phyloP scores from a whole-genome alignment of 2,888 invertebrate genomes.

The Endotricha flammealis region DNA sequence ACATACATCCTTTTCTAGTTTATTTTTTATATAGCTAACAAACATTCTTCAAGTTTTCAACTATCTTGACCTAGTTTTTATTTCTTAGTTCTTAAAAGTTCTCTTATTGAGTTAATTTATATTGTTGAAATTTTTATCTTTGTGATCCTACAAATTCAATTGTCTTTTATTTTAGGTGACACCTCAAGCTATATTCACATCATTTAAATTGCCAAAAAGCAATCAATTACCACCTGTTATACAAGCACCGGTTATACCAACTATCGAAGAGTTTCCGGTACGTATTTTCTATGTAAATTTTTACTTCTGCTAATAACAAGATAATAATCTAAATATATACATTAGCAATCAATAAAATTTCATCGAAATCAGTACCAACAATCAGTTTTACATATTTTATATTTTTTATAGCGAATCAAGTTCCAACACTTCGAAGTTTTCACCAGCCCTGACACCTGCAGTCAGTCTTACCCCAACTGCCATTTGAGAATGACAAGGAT shows the following conservation, averaged over 20 bases:
- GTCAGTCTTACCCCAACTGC: constrained; percentile 83
- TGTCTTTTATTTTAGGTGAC: constrained; percentile 69
- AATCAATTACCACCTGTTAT: constrained; percentile 63
- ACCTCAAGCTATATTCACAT: constrained; percentile 95
- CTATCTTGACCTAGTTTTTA: too few relatives aligned
- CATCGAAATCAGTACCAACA: too few relatives aligned
- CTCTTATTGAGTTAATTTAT: too few relatives aligned
- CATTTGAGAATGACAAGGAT: constrained; percentile 81
- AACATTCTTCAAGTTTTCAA: too few relatives aligned
- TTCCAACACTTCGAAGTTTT: constrained; percentile 81
- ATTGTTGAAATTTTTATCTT: too few relatives aligned
- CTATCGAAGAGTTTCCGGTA: constrained; percentile 70
- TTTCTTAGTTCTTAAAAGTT: too few relatives aligned
- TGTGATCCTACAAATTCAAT: too few relatives aligned
- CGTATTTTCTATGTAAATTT: constrained; percentile 23
- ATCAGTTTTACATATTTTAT: constrained; percentile 8
- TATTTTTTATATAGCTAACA: too few relatives aligned
- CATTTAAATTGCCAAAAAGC: constrained; percentile 92
- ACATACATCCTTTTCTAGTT: too few relatives aligned
- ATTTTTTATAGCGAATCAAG: constrained; percentile 68
- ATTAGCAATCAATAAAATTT: too few relatives aligned
- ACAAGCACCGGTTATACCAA: constrained; percentile 59
- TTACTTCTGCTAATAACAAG: too few relatives aligned
- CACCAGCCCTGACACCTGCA: constrained; percentile 80
- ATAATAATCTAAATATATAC: too few relatives aligned